Percentiles rank a stretch among this genome's conserved stretches.
Conservation (phyloP, 2,888 invertebrate species). For the Cantharis nigra region DNA sequence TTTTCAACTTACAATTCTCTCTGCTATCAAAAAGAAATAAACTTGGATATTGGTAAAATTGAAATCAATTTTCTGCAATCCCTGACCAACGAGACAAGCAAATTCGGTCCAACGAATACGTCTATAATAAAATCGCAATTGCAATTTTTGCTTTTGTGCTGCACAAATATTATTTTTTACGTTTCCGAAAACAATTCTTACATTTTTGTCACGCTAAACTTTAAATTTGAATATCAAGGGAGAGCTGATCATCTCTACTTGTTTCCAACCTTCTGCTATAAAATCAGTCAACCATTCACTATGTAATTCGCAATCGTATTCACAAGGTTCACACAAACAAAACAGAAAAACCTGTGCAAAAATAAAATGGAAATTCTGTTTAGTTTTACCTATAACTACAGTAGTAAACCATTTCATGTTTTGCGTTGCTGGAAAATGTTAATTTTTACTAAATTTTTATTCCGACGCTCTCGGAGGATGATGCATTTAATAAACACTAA, state of each 20-base stretch:
- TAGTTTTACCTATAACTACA: constrained; percentile 4
- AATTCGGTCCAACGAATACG: constrained; percentile 18
- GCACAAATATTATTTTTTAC: constrained; percentile 5
- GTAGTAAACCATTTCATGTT: too few species aligned
- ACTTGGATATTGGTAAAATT: constrained; percentile 30
- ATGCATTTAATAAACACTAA: not conserved
- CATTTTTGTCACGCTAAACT: constrained; percentile 31
- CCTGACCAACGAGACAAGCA: constrained; percentile 33
- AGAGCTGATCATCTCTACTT: constrained; percentile 36
- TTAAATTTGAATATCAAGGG: constrained; percentile 43
- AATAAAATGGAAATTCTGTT: constrained; percentile 30
- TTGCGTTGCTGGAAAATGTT: not conserved
- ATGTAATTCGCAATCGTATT: constrained; percentile 37
- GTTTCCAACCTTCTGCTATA: constrained; percentile 40
- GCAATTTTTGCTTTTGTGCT: not conserved
- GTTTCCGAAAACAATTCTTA: constrained; percentile 22
- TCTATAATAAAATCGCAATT: not conserved
- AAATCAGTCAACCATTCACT: constrained; percentile 42
- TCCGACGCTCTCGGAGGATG: not conserved
- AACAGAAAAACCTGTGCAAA: constrained; percentile 32
- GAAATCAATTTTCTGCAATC: constrained; percentile 40
- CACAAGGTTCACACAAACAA: constrained; percentile 32
- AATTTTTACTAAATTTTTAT: not conserved
- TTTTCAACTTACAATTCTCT: constrained; percentile 31
- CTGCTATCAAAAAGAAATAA: constrained; percentile 24